phyloP scores from a whole-genome alignment of 2,888 invertebrate species.

The Dicyrtoma fusca region DNA sequence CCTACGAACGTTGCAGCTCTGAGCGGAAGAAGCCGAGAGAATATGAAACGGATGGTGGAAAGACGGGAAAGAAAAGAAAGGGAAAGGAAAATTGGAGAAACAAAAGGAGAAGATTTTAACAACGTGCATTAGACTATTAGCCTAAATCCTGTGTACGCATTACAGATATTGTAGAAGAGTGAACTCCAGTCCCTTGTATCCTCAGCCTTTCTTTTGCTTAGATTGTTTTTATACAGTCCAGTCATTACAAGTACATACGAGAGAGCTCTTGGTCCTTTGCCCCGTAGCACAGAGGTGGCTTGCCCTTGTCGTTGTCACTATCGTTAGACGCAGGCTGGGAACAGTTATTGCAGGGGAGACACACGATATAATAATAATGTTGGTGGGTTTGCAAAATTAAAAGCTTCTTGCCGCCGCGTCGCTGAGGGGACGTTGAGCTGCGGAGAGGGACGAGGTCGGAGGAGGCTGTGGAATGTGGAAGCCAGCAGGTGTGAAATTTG shows the following conservation, averaged over 20 bases:
- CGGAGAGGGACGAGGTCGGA: background rate
- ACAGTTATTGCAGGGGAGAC: background rate
- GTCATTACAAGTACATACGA: no score
- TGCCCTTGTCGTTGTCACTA: background rate
- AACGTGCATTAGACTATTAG: conserved; percentile 11
- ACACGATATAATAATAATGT: background rate
- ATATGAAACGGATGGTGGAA: background rate
- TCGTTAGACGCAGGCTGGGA: conserved; percentile 2
- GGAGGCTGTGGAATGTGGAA: background rate
- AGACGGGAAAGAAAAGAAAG: background rate
- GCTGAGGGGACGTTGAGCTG: background rate
- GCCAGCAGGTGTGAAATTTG: conserved; percentile 17
- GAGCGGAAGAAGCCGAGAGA: background rate
- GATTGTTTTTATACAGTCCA: no score
- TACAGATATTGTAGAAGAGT: conserved; percentile 13
- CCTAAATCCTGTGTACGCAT: conserved; percentile 2
- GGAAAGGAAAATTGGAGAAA: conserved; percentile 7
- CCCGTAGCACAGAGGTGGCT: no score
- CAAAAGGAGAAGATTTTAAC: conserved; percentile 11
- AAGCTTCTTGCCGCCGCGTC: background rate
- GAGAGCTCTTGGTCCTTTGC: no score
- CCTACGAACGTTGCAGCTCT: background rate
- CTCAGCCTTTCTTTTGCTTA: no score
- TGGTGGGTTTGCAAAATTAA: background rate
- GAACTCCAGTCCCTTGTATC: no score